Conservation (phyloP, 2,888 invertebrate genomes). For the Andricus quercusramuli region DNA sequence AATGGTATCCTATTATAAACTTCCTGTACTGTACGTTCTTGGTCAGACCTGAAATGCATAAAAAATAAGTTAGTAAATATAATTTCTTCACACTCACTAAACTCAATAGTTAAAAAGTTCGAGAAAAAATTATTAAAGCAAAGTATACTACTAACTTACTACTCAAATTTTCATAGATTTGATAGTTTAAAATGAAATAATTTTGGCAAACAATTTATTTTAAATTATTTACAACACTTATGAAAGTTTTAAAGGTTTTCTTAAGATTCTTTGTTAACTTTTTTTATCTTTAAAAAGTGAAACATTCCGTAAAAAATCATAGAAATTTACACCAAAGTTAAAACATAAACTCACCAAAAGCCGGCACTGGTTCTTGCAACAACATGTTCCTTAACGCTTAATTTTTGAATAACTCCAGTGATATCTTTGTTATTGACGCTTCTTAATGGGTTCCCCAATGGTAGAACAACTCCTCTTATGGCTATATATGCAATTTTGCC, state of each 20-base stretch:
- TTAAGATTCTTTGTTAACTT: too few relatives aligned
- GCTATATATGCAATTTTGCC: conserved; percentile 87
- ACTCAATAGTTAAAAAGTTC: too few relatives aligned
- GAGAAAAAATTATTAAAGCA: too few relatives aligned
- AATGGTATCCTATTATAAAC: conserved; percentile 91
- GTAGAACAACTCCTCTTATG: conserved; percentile 87
- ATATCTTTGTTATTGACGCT: conserved; percentile 87
- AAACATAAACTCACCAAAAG: conserved; percentile 82
- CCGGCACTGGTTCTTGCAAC: conserved; percentile 91
- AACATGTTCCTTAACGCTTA: conserved; percentile 90
- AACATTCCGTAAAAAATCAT: not conserved
- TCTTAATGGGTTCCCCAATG: conserved; percentile 87
- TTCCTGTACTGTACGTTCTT: conserved; percentile 88
- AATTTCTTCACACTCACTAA: too few relatives aligned
- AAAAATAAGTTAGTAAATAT: not conserved
- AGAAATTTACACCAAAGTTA: not conserved
- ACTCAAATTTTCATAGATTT: too few relatives aligned
- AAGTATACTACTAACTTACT: too few relatives aligned
- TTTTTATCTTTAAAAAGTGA: too few relatives aligned
- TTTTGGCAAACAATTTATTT: too few relatives aligned
- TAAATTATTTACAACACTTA: too few relatives aligned
- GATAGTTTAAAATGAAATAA: too few relatives aligned
- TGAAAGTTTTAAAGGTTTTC: too few relatives aligned
- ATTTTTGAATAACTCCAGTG: conserved; percentile 88
- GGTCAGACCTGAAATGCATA: conserved; percentile 82